Percentiles rank a stretch among this genome's conserved stretches.
phyloP scores from a whole-genome alignment of 2,888 invertebrate genomes.

The Endomychus coccineus region DNA sequence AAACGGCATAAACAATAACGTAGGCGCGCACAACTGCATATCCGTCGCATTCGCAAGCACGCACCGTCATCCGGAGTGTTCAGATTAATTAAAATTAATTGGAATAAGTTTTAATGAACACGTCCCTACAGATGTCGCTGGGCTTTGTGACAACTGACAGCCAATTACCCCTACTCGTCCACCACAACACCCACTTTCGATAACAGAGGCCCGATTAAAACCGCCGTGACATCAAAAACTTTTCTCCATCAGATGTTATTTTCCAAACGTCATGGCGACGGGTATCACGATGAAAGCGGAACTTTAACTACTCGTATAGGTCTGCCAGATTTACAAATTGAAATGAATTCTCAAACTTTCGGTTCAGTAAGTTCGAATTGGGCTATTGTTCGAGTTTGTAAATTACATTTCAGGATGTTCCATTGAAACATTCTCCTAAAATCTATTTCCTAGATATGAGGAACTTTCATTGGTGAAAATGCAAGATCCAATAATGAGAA shows the following conservation, averaged over 20 bases:
- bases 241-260: conserved; percentile 22
- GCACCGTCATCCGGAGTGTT: conserved; percentile 11
- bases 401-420: too few species aligned
- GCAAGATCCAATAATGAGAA: too few species aligned
- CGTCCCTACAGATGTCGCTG: conserved; percentile 30
- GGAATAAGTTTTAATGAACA: conserved; percentile 42
- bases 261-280: too few species aligned
- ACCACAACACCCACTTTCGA: conserved; percentile 27
- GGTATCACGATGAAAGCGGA: too few species aligned
- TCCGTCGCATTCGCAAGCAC: conserved; percentile 7
- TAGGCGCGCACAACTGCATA: conserved; percentile 8
- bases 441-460: too few species aligned
- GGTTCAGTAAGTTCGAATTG: too few species aligned
- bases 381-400: too few species aligned
- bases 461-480: too few species aligned
- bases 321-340: too few species aligned
- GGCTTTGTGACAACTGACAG: conserved; percentile 35
- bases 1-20: conserved; percentile 10
- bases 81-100: conserved; percentile 42
- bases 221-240: conserved; percentile 24
- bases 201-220: conserved; percentile 29
- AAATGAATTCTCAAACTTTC: too few species aligned
- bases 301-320: too few species aligned
- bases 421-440: too few species aligned
- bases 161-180: conserved; percentile 33